Base-by-base conservation (phyloP, 2,113 vertebrate genomes). In the Dryoscopus gambensis region DNA sequence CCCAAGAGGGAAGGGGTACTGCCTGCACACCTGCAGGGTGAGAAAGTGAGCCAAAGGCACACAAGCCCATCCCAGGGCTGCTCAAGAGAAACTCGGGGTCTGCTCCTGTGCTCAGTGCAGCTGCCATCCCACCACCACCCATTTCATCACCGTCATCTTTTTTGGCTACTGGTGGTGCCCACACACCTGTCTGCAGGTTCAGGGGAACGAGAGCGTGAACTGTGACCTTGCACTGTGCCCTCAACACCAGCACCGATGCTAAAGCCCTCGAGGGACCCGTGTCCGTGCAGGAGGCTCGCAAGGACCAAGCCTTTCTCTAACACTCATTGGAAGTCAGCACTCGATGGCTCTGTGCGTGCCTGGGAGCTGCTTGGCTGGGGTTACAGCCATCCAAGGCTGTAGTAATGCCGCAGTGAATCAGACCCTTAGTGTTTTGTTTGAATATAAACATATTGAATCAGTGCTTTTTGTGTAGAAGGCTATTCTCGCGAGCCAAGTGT, bases 361-460 rank as follows among this genome's bases (percentile, higher is more conserved):
- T 42, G 24, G 40, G 62, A 60, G 65, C 87, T 15, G 84, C 90
- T 85, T 63, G 75, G 82, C 95, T 8, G 9, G 84, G 49, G 89
- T 64, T 94, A 84, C 52, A 63, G 85, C 68, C 89, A 30, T 10
- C 53, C 76, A 7, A 27, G 77, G 73, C 88, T 78, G 93, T 92
- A 96, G 95, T 94, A 93, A 90, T 93, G 93, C 95, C n/a, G 83
- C 96, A 90, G 95, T 92, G 95, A 97, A 90, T 96, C 93, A 95
- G 92, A 42, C 86, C 83, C 65, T 92, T 4, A 6, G 92, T 39
- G 92, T 84, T 96, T 93, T 93, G 80, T 95, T 97, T 97, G 95
- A 95, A 95, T 94, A 96, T 89, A 96, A 96, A 95, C 95, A 96
- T 64, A 93, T 90, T 89, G 96, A 95, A 84, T 96, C 92, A 84